Base-by-base conservation (phyloP, 2,888 invertebrate species). In the Microplitis manilae region DNA sequence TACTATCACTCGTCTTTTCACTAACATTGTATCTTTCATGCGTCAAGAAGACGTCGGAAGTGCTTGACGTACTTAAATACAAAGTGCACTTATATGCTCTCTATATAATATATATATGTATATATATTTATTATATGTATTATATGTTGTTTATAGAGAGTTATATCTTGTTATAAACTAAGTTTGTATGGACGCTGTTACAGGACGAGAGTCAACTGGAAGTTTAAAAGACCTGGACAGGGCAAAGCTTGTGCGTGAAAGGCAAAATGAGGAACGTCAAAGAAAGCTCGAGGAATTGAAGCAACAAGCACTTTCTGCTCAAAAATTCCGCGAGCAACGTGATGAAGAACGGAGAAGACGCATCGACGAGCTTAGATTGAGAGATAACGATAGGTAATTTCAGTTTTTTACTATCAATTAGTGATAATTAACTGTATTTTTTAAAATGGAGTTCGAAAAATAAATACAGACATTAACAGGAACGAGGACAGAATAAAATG, bases 201-300 rank as follows among this genome's bases (percentile, higher is more conserved):
- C 84, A 90, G 89, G 88, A 84, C 89, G 89, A 79, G 89, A 89
- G 39, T 85, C 88, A 76, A 78, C 83, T 79, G 88, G 87, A 81
- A 87, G 83, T 81, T 83, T 83, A 77, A 89, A 90, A 84, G 90
- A 89, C 72, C 82, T 89, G 83, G 90, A 90, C 84, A 86, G 90
- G 82, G 90, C 86, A 80, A 89, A 86, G 89, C 91, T 94, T 89
- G 93, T 96, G 85, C 94, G 96, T 85, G 97, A 97, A 88, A 93
- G 95, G 85, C 96, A 97, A 90, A 96, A 96, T 92, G 96, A 95
- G 88, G 97, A 97, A 90, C 94, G 97, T 86, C 94, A 96, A 88
- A 94, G 94, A 89, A 95, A 96, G 91, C 92, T 97, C 88, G 96
- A 97, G 90, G 97, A 97, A 91, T 92, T 97, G 86, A 95, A 95